Conservation (phyloP, 1,140 invertebrate species). For the Samia ricini region DNA sequence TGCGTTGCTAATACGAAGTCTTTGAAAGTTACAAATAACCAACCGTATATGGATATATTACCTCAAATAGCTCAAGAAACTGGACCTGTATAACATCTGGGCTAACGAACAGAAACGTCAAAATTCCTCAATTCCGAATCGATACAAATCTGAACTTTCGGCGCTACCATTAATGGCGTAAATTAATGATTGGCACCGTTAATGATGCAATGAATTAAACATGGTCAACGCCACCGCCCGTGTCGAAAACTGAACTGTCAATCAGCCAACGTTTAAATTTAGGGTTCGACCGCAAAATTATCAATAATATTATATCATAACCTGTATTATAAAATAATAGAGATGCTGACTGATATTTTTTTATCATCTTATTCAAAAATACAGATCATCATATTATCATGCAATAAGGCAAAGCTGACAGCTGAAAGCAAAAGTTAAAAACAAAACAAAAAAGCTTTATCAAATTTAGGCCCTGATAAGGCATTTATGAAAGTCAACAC, state of each 20-base stretch:
- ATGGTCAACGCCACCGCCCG: slow-evolving; percentile 10
- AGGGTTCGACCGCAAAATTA: neutral
- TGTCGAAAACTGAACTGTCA: slow-evolving; percentile 2
- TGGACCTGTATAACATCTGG: neutral
- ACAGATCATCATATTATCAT: no score
- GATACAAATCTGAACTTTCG: neutral
- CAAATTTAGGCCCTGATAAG: no score
- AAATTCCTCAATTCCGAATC: neutral
- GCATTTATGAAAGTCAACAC: no score
- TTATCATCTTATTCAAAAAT: no score
- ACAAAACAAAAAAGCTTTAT: no score
- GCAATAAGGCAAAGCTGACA: no score
- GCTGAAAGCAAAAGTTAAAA: no score
- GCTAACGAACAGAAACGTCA: neutral
- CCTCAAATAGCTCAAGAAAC: slow-evolving; percentile 1
- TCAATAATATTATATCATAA: no score
- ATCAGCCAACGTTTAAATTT: neutral
- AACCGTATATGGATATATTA: neutral
- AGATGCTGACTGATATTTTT: no score
- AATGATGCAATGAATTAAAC: slow-evolving; percentile 30
- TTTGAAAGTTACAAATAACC: neutral
- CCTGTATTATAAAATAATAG: no score
- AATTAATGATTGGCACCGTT: slow-evolving; percentile 29
- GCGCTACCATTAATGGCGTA: neutral
- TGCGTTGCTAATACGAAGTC: neutral